Evolutionary conservation across 2,797 vertebrate genomes (phyloP).

Genomic region (Smutsia gigantea): DNA sequence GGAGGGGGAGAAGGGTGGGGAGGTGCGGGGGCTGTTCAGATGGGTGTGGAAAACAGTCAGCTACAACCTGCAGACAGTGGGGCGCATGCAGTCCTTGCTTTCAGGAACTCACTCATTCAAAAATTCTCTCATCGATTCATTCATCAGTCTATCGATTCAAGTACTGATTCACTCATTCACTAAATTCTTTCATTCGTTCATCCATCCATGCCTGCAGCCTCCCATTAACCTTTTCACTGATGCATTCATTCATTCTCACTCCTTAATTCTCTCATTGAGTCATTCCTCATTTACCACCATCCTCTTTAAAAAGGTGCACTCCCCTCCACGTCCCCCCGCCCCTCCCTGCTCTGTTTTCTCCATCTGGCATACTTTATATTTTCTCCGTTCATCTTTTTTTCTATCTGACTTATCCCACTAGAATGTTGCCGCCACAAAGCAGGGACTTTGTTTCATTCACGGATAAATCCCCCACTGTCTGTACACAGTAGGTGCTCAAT

Average conservation of each 20-base stretch:
- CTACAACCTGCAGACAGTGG: not conserved
- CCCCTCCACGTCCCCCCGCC: rapidly evolving
- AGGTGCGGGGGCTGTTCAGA: not conserved
- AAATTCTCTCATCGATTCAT: not conserved
- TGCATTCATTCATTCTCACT: rapidly evolving
- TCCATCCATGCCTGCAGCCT: not conserved
- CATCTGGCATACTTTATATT: not conserved
- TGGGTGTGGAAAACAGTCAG: not conserved
- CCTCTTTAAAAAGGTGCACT: rapidly evolving
- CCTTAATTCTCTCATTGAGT: rapidly evolving
- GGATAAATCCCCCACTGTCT: not conserved
- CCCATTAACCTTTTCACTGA: rapidly evolving
- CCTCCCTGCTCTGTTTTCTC: not conserved
- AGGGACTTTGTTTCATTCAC: not conserved
- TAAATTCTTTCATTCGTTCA: not conserved
- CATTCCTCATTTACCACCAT: rapidly evolving
- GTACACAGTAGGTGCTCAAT: not conserved
- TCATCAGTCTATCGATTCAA: not conserved
- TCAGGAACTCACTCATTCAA: not conserved
- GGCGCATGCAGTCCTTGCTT: not conserved
- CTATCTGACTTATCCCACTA: not conserved
- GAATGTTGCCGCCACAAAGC: not conserved
- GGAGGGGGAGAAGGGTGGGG: not conserved
- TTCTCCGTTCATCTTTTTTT: not conserved
- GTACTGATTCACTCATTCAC: not conserved